Conservation (phyloP, 2,113 vertebrate species). For the Muntiacus reevesi region DNA sequence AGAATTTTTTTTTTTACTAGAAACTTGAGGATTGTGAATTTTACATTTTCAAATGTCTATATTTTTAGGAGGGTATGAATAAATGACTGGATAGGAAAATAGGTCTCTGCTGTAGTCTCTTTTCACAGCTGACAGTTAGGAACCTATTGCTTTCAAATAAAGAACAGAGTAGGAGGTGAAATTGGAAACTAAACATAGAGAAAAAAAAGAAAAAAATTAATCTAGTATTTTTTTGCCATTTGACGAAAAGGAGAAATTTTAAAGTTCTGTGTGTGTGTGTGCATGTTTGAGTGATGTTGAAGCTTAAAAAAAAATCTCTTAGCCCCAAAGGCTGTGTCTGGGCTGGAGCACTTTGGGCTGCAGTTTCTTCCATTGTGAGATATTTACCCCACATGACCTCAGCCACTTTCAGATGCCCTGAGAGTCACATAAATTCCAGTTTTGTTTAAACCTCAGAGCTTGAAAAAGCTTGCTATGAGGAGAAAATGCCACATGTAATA, state of each 20-base stretch:
- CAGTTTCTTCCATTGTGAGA: neutral
- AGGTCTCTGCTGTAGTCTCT: neutral
- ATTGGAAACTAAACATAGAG: neutral
- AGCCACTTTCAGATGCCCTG: neutral
- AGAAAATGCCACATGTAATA: neutral
- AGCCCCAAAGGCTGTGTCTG: neutral
- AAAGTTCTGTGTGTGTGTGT: neutral
- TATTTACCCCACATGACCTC: neutral
- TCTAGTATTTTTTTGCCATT: neutral
- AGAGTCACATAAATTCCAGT: neutral
- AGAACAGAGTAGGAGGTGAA: neutral
- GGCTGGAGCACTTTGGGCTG: neutral
- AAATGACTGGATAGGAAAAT: neutral
- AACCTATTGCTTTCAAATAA: neutral
- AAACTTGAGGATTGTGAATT: neutral
- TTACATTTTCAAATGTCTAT: neutral
- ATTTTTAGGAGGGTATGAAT: neutral
- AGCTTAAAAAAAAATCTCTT: neutral
- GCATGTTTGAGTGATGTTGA: neutral
- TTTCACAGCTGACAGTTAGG: neutral
- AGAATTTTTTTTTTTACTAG: neutral
- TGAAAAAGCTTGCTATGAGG: neutral
- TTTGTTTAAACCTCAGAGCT: neutral
- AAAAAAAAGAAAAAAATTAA: neutral
- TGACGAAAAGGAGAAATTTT: neutral